Evolutionary conservation across 2,113 vertebrate genomes (phyloP).

Genomic region (Dromaius novaehollandiae): DNA sequence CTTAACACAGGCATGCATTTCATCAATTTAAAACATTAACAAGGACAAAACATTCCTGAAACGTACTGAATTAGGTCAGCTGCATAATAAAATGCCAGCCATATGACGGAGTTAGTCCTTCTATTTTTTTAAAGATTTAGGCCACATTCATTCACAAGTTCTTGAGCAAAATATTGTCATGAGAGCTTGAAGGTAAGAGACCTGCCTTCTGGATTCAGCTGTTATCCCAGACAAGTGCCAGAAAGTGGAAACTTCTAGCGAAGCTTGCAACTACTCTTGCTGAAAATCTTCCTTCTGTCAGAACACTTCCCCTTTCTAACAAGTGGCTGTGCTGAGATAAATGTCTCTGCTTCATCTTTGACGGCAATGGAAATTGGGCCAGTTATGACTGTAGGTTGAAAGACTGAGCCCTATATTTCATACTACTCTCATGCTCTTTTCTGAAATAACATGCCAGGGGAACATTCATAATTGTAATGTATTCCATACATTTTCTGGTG

Average conservation of each 20-base stretch:
- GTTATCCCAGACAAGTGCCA: background rate
- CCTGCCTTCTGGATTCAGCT: background rate
- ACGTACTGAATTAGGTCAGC: background rate
- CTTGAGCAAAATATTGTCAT: background rate
- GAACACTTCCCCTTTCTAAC: background rate
- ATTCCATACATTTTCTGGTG: slow-evolving; percentile 38
- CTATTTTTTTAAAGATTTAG: background rate
- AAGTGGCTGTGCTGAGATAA: background rate
- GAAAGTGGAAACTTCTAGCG: background rate
- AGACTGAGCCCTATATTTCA: background rate
- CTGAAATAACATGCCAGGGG: slow-evolving; percentile 11
- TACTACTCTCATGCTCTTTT: background rate
- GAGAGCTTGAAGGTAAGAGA: background rate
- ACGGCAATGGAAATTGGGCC: background rate
- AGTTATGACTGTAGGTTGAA: background rate
- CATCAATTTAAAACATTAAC: background rate
- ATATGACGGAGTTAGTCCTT: background rate
- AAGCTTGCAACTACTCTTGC: background rate
- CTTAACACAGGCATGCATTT: background rate
- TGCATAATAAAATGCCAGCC: background rate
- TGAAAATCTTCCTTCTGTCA: background rate
- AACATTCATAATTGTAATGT: slow-evolving; percentile 15
- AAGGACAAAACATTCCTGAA: background rate
- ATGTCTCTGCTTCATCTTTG: background rate
- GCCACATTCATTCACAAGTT: background rate